Base-by-base conservation (phyloP, 2,888 invertebrate species). In the Hypolimnas misippus region DNA sequence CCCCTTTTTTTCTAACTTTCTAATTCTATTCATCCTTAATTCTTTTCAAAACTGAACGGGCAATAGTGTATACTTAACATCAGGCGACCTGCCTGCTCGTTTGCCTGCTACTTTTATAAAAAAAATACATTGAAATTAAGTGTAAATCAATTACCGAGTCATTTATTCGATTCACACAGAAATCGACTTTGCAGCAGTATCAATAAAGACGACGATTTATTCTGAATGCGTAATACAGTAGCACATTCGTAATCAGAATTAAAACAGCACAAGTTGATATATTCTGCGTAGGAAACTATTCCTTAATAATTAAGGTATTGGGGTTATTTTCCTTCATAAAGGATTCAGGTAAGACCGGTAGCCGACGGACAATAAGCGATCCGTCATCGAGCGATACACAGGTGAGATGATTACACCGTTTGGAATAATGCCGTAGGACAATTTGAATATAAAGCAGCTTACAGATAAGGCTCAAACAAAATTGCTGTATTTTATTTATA, bases 361-460 rank as follows among this genome's bases (percentile, higher is more conserved):
- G 91, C 88, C 70, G 70, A 77, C 81, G 85, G 84, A 89, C 90
- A 89, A 89, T 88, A 84, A 87, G 83, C 82, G 84, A 91, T 91
- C 89, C 84, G 84, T 89, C 89, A 88, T 86, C 82, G 81, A 76
- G 21, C 17, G 81, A 85, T 85, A 87, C 87, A 88, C 87, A 82
- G 74, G 81, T 76, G 81, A 76, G 78, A 82, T 86, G 89, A 89
- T 88, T 88, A 81, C 82, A 81, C 75, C 64, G 74, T 75, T 78
- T 70, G 63, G 73, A 69, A 75, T 72, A 70, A 70, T 74, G 84
- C 87, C 85, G 81, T 74, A 78, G 82, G 85, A 83, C 78, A 82
- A 79, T 81, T 80, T 78, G 78, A 80, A 83, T 83, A 80, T 76
- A 72, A 75, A 66, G 63, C 69, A 59, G 66, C 69, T 70, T 73